A percentile compares a stretch with the other conserved stretches of the same genome.
These are phyloP conservation scores for Podarcis lilfordi DNA, from an alignment of 2,797 vertebrate genomes.

Conservation along the genomic window DNA sequence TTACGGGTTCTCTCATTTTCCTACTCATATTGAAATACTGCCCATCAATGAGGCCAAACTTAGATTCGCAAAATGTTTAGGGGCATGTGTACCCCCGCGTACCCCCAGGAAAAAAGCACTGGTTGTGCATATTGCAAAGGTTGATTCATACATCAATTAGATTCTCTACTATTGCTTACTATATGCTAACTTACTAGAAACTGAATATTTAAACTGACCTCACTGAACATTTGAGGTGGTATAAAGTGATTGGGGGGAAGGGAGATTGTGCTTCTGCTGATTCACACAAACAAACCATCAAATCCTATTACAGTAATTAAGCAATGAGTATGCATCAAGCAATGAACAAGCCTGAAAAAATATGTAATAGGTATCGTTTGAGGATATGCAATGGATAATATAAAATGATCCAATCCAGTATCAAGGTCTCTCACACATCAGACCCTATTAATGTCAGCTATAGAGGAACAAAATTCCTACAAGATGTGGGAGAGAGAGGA, in stretches of 20 bases:
- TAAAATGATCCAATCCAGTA: background rate
- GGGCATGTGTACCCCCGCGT: no score
- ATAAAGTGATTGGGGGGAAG: background rate
- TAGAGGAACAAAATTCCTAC: no score
- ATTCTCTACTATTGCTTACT: background rate
- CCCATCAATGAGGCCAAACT: no score
- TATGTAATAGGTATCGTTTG: background rate
- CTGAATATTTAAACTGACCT: background rate
- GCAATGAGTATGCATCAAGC: background rate
- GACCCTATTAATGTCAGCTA: background rate
- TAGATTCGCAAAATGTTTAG: no score
- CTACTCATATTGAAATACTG: no score
- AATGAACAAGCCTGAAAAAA: no score
- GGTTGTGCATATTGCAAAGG: background rate
- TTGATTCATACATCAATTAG: background rate
- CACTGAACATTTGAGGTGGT: background rate
- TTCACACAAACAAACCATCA: background rate
- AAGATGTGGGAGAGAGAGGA: background rate
- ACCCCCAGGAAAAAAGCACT: no score
- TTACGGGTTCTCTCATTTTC: no score
- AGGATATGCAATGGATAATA: background rate
- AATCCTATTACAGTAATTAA: background rate
- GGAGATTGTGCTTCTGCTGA: background rate
- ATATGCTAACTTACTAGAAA: background rate
- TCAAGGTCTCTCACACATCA: background rate